A percentile compares a stretch with the other conserved stretches of the same genome.
Evolutionary conservation across 2,797 vertebrate genomes (phyloP).

Genomic region (Spondyliosoma cantharus): DNA sequence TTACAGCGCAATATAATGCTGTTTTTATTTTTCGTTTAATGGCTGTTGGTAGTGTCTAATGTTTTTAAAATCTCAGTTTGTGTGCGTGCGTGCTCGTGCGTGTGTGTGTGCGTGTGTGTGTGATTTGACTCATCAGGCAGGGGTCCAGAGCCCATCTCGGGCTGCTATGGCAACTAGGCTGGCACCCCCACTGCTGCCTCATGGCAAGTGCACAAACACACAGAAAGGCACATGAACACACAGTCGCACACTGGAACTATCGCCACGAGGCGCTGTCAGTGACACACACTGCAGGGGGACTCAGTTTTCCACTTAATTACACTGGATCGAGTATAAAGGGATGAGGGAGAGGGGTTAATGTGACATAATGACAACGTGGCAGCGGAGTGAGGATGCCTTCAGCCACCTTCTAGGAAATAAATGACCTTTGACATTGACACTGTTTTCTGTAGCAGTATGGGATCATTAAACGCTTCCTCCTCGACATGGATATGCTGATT

Average conservation of each 20-base stretch:
- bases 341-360: constrained; percentile 15
- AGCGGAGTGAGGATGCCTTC: neutral
- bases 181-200: constrained; percentile 72
- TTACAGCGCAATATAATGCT: constrained; percentile 30
- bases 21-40: constrained; percentile 21
- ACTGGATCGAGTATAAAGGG: constrained; percentile 14
- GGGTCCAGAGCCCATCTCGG: constrained; percentile 73
- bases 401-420: neutral
- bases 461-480: neutral
- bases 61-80: constrained; percentile 50
- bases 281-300: constrained; percentile 30
- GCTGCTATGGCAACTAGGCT: constrained; percentile 80
- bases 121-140: constrained; percentile 65
- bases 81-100: constrained; percentile 8
- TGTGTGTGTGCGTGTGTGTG: constrained; percentile 14
- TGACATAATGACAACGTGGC: constrained; percentile 37
- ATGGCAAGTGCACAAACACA: constrained; percentile 59
- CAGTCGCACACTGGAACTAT: constrained; percentile 24
- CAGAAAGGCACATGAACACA: constrained; percentile 36
- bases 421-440: neutral
- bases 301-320: constrained; percentile 62
- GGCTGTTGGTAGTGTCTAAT: constrained; percentile 22
- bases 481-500: neutral
- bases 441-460: neutral
- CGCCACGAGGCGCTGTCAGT: constrained; percentile 44